These are phyloP conservation scores for Meandrina meandrites DNA, from an alignment of 92 coral and sea anemone species.

Conservation along the genomic window DNA sequence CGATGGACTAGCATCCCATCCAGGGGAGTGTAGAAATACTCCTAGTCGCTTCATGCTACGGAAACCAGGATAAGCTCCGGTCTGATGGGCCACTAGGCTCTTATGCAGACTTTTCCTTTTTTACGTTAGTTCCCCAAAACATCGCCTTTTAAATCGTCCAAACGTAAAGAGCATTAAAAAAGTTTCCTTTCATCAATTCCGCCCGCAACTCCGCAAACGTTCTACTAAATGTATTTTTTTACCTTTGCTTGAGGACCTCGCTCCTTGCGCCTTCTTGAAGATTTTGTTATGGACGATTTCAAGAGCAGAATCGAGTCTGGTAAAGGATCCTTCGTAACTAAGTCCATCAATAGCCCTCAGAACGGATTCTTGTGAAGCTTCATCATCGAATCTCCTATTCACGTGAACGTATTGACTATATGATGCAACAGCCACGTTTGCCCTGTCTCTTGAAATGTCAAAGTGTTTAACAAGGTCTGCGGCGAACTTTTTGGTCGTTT, in stretches of 20 bases:
- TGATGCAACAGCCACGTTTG: slow-evolving; percentile 23
- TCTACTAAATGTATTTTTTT: too few relatives aligned
- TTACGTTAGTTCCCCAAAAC: too few relatives aligned
- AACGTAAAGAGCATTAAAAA: too few relatives aligned
- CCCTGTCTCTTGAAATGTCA: slow-evolving; percentile 29
- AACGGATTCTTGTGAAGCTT: neutral
- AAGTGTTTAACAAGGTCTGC: slow-evolving; percentile 23
- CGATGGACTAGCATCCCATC: too few relatives aligned
- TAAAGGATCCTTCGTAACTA: slow-evolving; percentile 16
- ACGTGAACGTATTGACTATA: slow-evolving; percentile 33
- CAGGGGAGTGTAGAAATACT: too few relatives aligned
- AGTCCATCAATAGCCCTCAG: slow-evolving; percentile 14
- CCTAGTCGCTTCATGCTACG: too few relatives aligned
- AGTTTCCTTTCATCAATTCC: too few relatives aligned
- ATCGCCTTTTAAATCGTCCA: too few relatives aligned
- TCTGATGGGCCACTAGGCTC: too few relatives aligned
- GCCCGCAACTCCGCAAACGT: too few relatives aligned
- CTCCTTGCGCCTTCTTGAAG: neutral
- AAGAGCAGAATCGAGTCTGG: slow-evolving; percentile 23
- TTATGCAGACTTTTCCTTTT: too few relatives aligned
- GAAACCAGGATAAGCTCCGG: too few relatives aligned
- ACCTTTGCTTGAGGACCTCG: slow-evolving; percentile 21
- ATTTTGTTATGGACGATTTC: neutral
- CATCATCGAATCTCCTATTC: neutral
- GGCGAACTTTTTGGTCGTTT: slow-evolving; percentile 8